Conservation (phyloP, 2,113 vertebrate genomes). For the Bungarus multicinctus region DNA sequence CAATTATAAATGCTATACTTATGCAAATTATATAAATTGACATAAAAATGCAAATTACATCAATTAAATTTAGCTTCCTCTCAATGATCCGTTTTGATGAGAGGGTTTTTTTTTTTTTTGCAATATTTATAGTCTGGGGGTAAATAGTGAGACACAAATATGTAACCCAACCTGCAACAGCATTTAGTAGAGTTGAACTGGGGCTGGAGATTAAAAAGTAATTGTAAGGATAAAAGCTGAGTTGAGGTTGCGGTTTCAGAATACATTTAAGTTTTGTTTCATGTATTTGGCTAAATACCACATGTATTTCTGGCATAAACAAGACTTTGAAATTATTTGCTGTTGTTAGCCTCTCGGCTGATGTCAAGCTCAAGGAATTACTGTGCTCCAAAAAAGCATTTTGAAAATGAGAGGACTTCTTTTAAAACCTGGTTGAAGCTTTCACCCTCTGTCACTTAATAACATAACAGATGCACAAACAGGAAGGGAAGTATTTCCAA, state of each 20-base stretch:
- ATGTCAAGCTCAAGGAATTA: not conserved
- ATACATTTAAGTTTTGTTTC: not conserved
- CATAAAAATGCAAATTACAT: not conserved
- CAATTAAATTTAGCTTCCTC: not conserved
- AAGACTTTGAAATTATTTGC: conserved; percentile 2
- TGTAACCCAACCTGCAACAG: not conserved
- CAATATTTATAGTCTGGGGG: not conserved
- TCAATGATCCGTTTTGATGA: not conserved
- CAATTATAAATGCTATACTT: not conserved
- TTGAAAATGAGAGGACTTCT: not conserved
- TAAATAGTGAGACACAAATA: not conserved
- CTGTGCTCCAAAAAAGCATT: conserved; percentile 6
- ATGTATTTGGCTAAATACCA: conserved; percentile 9
- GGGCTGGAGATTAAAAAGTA: not conserved
- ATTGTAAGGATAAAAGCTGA: not conserved
- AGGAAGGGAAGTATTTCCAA: not conserved
- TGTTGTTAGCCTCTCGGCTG: not conserved
- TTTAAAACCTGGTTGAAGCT: conserved; percentile 15
- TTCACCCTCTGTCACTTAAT: not conserved
- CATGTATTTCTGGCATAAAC: not conserved
- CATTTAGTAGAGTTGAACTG: not conserved
- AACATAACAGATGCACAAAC: not conserved
- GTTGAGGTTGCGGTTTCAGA: not conserved
- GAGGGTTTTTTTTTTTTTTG: not conserved
- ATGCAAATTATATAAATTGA: not conserved